A percentile compares a stretch with the other conserved stretches of the same genome.
Evolutionary conservation across 2,113 vertebrate genomes (phyloP).

Genomic region (Porphyrio hochstetteri): DNA sequence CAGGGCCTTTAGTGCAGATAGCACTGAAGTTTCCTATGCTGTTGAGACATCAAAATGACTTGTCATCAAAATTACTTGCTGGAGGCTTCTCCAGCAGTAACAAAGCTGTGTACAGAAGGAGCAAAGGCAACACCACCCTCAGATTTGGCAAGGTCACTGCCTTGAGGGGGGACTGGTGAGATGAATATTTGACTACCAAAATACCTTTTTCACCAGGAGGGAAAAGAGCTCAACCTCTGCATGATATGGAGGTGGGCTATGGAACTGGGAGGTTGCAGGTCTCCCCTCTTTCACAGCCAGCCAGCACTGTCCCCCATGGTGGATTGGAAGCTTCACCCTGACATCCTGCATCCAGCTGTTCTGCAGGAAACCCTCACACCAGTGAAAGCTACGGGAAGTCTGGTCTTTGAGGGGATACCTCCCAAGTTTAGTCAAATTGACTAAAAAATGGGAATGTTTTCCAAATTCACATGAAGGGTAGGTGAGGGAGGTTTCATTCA

Average conservation of each 20-base stretch:
- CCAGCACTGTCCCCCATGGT: fast-evolving
- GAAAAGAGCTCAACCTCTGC: neutral
- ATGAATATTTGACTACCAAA: neutral
- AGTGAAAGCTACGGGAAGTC: neutral
- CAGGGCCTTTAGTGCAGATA: neutral
- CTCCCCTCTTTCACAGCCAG: neutral
- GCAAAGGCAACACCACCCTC: fast-evolving
- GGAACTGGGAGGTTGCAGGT: neutral
- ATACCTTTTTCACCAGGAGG: neutral
- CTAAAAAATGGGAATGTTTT: neutral
- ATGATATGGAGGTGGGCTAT: neutral
- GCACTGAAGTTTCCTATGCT: neutral
- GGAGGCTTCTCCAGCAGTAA: neutral
- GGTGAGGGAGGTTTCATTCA: neutral
- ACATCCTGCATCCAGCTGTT: neutral
- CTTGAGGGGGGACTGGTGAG: neutral
- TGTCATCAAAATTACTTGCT: neutral
- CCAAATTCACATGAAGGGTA: neutral
- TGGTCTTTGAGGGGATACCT: neutral
- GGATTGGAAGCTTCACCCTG: neutral
- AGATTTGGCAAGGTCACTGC: neutral
- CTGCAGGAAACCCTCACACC: neutral
- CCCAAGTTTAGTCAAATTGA: neutral
- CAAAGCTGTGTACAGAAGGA: neutral
- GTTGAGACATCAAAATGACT: neutral